Percentiles rank a stretch among this genome's conserved stretches.
Conservation (phyloP, 1,140 invertebrate genomes). For the Achatina immaculata region DNA sequence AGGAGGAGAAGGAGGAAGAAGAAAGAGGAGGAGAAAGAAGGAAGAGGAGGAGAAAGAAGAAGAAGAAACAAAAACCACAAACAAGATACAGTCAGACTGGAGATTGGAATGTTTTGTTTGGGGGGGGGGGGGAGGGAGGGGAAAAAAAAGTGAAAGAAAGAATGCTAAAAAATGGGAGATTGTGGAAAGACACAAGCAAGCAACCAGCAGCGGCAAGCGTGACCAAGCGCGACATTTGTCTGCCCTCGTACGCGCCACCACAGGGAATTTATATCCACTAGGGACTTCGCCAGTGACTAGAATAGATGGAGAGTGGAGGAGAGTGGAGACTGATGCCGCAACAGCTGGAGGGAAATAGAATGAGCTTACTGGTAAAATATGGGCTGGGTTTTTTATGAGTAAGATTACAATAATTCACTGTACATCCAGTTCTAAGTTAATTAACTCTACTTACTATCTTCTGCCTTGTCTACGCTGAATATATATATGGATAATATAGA, state of each 20-base stretch:
- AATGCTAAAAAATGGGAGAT: neutral
- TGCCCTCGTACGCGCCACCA: neutral
- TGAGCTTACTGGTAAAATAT: too few species aligned
- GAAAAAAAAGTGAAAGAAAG: neutral
- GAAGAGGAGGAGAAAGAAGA: neutral
- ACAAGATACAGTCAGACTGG: too few species aligned
- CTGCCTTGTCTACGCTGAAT: too few species aligned
- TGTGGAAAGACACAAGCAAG: neutral
- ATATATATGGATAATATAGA: too few species aligned
- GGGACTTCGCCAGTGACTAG: neutral
- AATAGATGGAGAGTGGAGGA: neutral
- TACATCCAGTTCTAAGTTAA: too few species aligned
- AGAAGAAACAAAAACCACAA: neutral
- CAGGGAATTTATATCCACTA: neutral
- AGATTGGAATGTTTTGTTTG: too few species aligned
- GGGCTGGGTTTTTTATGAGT: too few species aligned
- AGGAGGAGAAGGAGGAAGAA: neutral
- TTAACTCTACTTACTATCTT: too few species aligned
- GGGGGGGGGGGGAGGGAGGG: neutral
- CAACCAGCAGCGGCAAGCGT: neutral
- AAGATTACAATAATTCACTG: too few species aligned
- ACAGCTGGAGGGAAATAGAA: too few species aligned
- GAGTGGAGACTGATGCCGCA: neutral
- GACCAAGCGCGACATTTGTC: conserved; percentile 2
- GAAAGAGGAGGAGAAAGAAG: neutral